Evolutionary conservation across 1,140 invertebrate genomes (phyloP), one percentile per base, ranked within the genome.

Genomic region (Drosophila dunni): DNA sequence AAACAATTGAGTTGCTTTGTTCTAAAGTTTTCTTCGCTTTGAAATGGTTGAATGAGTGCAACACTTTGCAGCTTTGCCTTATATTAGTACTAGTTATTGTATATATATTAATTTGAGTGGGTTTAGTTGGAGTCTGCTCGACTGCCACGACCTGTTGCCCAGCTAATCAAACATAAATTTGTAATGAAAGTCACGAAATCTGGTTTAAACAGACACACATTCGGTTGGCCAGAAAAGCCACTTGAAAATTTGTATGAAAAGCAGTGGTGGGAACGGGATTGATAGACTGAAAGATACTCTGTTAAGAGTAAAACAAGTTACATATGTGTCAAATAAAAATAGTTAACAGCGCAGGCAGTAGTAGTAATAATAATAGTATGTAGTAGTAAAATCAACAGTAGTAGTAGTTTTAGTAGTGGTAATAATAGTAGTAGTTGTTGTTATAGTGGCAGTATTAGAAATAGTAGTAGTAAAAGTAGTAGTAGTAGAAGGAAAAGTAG

Each of bases 131-230:
- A 46, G 24, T 60, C 33, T 34, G 40, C 2, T 53, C 15, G 10
- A 24, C 48, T 50, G 7, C 57, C 15, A 34, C 8, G 15, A 3
- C 57, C 63, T 66, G 51, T 33, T 66, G 57, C 57, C 36, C 56
- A 45, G 56, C 64, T 68, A 68, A 73, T 73, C 64, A 73, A 73
- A 68, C 40, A 53, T 29, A 61, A 68, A 73, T 73, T 45, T 61
- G 70, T 68, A 73, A 73, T 73, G 70, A 61, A 60, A 68, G 64
- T 64, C 36, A 34, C 64, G 44, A 64, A 60, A 73, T 61, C 70
- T 73, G 70, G 70, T 73, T 73, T 73, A 53, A 38, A 50, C 34
- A 54, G 63, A 17, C 64, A 54, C 62, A 64, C 46, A 53, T 33
- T 42, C 44, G 15, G 50, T 29, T 38, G 46, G 68, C 38, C 56